Evolutionary conservation across 2,113 vertebrate genomes (phyloP).

Genomic region (Prionailurus bengalensis): DNA sequence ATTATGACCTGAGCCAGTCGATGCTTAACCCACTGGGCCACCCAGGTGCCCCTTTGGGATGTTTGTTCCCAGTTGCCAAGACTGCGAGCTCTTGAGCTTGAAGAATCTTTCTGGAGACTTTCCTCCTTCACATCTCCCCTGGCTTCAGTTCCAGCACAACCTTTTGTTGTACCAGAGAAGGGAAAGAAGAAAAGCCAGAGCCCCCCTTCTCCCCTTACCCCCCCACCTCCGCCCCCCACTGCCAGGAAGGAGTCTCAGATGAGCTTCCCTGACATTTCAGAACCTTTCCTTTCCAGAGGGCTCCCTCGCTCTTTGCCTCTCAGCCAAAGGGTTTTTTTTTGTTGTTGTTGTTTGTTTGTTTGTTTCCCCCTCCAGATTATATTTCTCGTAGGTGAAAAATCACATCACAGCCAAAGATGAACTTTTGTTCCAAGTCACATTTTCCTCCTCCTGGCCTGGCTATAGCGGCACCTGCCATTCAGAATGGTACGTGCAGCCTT

Average conservation of each 20-base stretch:
- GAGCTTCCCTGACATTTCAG: background rate
- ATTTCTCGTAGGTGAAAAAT: slow-evolving; percentile 1
- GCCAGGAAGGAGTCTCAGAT: background rate
- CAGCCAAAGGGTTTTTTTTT: background rate
- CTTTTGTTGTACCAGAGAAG: background rate
- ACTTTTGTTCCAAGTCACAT: slow-evolving; percentile 2
- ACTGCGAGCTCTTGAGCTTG: background rate
- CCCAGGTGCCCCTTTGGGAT: too few species aligned
- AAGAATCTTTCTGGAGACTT: background rate
- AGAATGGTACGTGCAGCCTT: background rate
- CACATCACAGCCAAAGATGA: background rate
- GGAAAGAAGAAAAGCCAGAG: background rate
- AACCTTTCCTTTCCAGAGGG: background rate
- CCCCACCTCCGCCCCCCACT: background rate
- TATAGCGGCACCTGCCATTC: background rate
- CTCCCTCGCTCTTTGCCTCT: background rate
- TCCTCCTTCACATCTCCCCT: background rate
- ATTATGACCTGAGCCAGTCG: too few species aligned
- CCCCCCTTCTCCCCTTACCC: too few species aligned
- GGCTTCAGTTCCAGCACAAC: background rate
- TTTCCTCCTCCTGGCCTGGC: background rate
- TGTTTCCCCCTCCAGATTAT: background rate
- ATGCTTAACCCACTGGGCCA: too few species aligned
- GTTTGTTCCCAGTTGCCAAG: background rate
- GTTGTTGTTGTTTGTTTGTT: background rate